Base-by-base conservation (phyloP, 2,797 vertebrate species). In the Argyrosomus regius region DNA sequence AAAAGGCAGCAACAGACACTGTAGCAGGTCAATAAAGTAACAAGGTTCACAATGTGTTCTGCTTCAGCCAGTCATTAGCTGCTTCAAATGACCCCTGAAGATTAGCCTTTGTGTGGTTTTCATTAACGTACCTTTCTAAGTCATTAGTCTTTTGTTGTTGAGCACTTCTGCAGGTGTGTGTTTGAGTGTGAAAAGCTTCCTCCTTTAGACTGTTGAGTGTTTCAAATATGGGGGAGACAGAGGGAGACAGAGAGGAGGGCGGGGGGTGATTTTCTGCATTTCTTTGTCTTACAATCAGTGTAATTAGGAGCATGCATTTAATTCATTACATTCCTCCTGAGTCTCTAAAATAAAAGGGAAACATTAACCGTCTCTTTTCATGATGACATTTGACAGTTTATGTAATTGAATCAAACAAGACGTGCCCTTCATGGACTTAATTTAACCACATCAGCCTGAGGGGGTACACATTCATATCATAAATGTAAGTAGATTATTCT, bases 401-500 rank as follows among this genome's bases (percentile, higher is more conserved):
- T 17, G 63, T 78, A 58, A 82, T 76, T 80, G 56, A 82, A 80
- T 87, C 52, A 77, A 86, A 56, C 54, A 64, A 65, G 48, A 72
- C 4, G 6, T 59, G 79, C 89, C 85, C 76, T 85, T 64, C 53
- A 43, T 58, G 58, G 28, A 76, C 57, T 76, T 84, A 53, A 91
- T 80, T 82, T 75, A 74, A 78, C 66, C 64, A 64, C 48, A 77
- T 61, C 52, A 65, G 81, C 83, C 75, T 4, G 73, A 80, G 68
- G 78, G 69, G 18, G 57, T 22, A 60, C 50, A 52, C 39, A 59
- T 77, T 87, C 63, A 71, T 59, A 85, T 70, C 62, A 73, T n/a
- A 64, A 70, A 43, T 66, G 50, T 31, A 60, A 77, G 63, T 49
- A 20, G 50, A 85, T 89, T 81, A 81, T 57, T 54, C 56, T 28